phyloP scores from a whole-genome alignment of 1,140 invertebrate genomes.

The Formica selysi region DNA sequence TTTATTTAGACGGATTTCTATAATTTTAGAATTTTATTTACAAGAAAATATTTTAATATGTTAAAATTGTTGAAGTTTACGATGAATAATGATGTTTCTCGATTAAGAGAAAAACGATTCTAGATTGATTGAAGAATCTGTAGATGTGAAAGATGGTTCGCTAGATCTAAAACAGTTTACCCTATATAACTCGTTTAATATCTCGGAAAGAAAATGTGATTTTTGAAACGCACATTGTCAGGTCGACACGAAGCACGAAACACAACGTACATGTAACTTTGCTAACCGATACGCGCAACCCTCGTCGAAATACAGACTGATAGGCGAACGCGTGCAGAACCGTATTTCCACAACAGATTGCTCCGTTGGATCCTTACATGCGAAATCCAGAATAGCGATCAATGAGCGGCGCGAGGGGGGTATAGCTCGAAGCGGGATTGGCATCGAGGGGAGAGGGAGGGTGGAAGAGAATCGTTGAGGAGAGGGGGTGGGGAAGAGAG shows the following conservation, averaged over 20 bases:
- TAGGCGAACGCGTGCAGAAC: conserved; percentile 27
- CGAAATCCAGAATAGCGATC: conserved; percentile 72
- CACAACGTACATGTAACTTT: neutral
- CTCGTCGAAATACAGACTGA: neutral
- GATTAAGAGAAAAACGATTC: neutral
- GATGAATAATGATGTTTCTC: neutral
- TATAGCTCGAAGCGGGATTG: conserved; percentile 55
- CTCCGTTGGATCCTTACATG: conserved; percentile 68
- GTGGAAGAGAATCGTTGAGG: too few relatives aligned
- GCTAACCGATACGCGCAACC: conserved; percentile 1
- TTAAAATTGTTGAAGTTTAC: neutral
- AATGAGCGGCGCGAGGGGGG: conserved; percentile 68
- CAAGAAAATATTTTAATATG: neutral
- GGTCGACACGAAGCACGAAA: neutral
- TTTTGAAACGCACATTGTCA: conserved; percentile 3
- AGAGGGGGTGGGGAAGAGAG: neutral
- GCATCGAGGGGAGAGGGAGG: conserved; percentile 11
- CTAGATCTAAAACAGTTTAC: neutral
- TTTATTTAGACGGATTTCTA: neutral
- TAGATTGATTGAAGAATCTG: neutral
- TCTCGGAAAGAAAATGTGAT: neutral
- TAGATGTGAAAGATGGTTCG: neutral
- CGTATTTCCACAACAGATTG: conserved; percentile 31
- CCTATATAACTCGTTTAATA: neutral
- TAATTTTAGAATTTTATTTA: neutral